Conservation (phyloP, 1,140 invertebrate species). For the Lasaia peninsularis region DNA sequence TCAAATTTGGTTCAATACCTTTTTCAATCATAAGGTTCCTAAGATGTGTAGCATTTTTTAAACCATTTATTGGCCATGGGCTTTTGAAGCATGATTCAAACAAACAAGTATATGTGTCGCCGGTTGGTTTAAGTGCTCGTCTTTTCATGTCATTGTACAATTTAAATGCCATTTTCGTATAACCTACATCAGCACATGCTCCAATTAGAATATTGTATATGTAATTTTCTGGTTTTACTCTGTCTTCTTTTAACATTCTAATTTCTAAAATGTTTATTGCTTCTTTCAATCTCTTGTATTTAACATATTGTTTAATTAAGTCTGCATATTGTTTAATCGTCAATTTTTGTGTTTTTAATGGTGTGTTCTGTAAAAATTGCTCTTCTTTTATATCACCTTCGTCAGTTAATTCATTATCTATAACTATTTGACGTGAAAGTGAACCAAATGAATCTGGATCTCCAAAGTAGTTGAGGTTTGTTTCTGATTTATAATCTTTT, state of each 20-base stretch:
- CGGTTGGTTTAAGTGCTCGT: conserved; percentile 81
- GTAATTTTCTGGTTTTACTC: conserved; percentile 86
- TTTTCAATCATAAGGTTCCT: conserved; percentile 83
- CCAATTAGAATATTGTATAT: conserved; percentile 89
- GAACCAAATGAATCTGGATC: conserved; percentile 78
- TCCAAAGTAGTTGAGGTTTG: conserved; percentile 48
- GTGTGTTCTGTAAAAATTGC: conserved; percentile 66
- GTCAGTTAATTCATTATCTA: conserved; percentile 49
- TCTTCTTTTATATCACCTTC: conserved; percentile 79
- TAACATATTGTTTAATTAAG: conserved; percentile 83
- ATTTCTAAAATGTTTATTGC: conserved; percentile 87
- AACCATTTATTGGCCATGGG: conserved; percentile 81
- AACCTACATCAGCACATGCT: conserved; percentile 87
- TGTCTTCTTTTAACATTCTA: conserved; percentile 85
- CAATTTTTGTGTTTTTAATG: conserved; percentile 68
- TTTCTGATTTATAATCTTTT: conserved; percentile 47
- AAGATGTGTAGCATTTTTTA: conserved; percentile 81
- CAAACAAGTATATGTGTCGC: conserved; percentile 87
- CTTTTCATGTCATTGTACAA: conserved; percentile 91
- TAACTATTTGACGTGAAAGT: conserved; percentile 28
- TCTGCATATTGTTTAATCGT: conserved; percentile 81
- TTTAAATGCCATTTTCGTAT: conserved; percentile 90
- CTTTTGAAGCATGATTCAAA: conserved; percentile 93
- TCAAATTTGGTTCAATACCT: conserved; percentile 82
- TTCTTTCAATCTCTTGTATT: conserved; percentile 80